These are phyloP conservation scores for Volucella zonaria DNA, from an alignment of 2,888 invertebrate genomes.

Conservation along the genomic window DNA sequence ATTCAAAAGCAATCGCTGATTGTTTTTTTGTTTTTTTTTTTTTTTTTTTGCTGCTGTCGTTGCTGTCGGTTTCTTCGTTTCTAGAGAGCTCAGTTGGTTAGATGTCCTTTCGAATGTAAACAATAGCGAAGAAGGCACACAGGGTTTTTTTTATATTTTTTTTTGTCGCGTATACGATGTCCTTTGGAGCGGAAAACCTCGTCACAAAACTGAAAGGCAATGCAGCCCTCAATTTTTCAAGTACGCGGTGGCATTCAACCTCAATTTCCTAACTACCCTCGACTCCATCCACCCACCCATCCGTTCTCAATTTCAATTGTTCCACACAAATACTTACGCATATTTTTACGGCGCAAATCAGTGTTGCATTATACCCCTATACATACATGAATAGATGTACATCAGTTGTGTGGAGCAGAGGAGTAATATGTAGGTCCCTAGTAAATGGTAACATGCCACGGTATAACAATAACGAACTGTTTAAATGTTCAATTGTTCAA, in stretches of 20 bases:
- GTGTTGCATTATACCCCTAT: background rate
- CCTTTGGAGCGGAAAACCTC: conserved; percentile 18
- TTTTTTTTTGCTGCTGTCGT: background rate
- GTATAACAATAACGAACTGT: conserved; percentile 13
- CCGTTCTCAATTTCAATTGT: conserved; percentile 10
- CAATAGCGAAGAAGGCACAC: background rate
- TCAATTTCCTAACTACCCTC: background rate
- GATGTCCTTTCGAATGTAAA: conserved; percentile 44
- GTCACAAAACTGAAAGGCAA: conserved; percentile 17
- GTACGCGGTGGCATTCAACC: conserved; percentile 36
- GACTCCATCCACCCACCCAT: background rate
- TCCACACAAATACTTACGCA: background rate
- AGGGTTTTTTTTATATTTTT: background rate
- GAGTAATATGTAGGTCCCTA: background rate
- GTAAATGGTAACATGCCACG: conserved; percentile 7
- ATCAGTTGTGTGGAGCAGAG: background rate
- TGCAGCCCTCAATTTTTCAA: conserved; percentile 36
- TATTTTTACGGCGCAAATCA: background rate
- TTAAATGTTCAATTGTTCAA: conserved; percentile 37
- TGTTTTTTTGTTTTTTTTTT: background rate
- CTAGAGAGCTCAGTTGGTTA: background rate
- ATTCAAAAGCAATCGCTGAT: conserved; percentile 43
- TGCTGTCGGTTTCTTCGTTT: background rate
- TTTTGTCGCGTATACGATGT: conserved; percentile 2
- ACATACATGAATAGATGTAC: background rate